Base-by-base conservation (phyloP, 2,113 vertebrate species). In the Pardalotus punctatus region DNA sequence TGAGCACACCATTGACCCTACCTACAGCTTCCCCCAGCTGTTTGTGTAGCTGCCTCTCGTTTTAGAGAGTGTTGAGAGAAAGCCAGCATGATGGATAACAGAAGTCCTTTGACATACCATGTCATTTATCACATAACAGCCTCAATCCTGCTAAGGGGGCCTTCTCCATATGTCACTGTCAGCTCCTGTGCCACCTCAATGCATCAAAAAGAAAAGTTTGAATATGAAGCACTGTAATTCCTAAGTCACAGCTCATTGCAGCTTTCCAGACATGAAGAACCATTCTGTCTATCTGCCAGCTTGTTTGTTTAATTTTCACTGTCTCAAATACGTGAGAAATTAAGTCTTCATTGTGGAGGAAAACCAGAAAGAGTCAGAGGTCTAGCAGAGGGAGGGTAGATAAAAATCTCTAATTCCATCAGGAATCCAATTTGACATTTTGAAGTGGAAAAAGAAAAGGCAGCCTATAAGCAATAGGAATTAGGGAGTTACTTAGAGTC, bases 111-210 rank as follows among this genome's bases (percentile, higher is more conserved):
- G 97, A 98, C 98, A 98, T 93, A 98, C 93, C 87, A 79, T 97
- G 95, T 97, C 98, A 98, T 98, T 98, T 98, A 98, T 98, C 98
- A 98, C 89, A 69, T 88, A 94, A 93, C 93, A 97, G 96, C 97
- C 97, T 97, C 97, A 95, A 94, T 97, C 94, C 94, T 88, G 74
- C 97, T 92, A 96, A 96, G 64, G 61, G 96, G 95, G 87, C 95
- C 95, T 92, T 96, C 93, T 96, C 97, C 94, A 98, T 98, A 98
- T 86, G 97, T 98, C 98, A 98, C 91, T 97, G 98, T 98, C 97
- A 76, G 82, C 80, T 96, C 81, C 66, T 81, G 78, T 53, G 48
- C 67, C 47, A 97, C 96, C 95, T 86, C 96, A 97, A 97, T 98
- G 98, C 97, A 98, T 98, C 98, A 97, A 93, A 91, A 95, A 96